A percentile compares a stretch with the other conserved stretches of the same genome.
phyloP scores from a whole-genome alignment of 2,797 vertebrate genomes.

The Rachycentron canadum region DNA sequence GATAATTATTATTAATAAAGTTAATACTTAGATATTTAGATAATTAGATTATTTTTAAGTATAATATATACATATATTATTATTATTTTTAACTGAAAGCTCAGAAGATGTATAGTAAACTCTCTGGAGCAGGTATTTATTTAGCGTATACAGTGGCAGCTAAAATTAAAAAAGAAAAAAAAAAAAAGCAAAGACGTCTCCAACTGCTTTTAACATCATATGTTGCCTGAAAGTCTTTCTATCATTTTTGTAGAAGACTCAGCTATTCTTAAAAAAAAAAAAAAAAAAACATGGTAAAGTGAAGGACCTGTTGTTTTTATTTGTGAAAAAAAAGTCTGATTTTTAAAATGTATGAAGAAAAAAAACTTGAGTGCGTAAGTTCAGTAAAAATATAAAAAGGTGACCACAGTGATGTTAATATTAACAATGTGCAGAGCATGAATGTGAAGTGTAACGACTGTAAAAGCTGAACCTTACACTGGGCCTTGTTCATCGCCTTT shows the following conservation, averaged over 20 bases:
- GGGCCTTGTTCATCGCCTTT: conserved; percentile 30
- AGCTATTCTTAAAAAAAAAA: background rate
- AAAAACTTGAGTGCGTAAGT: background rate
- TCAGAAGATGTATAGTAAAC: background rate
- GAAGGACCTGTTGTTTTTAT: background rate
- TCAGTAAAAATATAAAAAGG: conserved; percentile 13
- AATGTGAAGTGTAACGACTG: conserved; percentile 11
- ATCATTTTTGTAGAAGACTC: background rate
- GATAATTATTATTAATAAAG: background rate
- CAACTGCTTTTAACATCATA: background rate
- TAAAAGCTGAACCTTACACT: conserved; percentile 16
- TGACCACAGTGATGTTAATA: conserved; percentile 22
- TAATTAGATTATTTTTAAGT: too few species aligned
- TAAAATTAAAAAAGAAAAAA: background rate
- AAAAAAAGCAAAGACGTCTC: background rate
- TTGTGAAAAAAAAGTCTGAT: background rate
- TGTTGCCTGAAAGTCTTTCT: background rate
- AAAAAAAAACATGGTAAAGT: background rate
- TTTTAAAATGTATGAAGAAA: background rate
- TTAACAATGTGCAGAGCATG: background rate
- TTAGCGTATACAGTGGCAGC: background rate
- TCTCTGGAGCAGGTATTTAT: background rate
- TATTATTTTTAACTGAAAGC: background rate
- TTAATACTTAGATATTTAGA: too few species aligned
- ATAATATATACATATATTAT: too few species aligned